These are phyloP conservation scores for Porphyrio hochstetteri DNA, from an alignment of 2,113 vertebrate species.

Conservation along the genomic window DNA sequence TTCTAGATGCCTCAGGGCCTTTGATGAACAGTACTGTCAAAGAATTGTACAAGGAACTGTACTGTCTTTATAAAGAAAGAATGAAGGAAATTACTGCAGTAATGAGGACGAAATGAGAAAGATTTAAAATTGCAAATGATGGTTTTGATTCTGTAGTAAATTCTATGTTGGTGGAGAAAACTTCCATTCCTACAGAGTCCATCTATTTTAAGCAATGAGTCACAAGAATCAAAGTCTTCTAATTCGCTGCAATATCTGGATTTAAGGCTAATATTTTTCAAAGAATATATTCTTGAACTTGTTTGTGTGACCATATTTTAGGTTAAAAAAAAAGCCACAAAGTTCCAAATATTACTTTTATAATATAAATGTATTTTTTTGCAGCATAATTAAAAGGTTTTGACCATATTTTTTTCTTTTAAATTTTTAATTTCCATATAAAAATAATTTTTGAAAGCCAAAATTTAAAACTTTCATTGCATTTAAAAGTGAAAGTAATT, in stretches of 20 bases:
- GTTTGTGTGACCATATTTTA: background rate
- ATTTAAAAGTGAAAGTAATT: background rate
- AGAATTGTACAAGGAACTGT: background rate
- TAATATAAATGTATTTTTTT: background rate
- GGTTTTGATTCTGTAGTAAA: background rate
- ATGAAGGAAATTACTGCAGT: background rate
- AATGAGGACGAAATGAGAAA: background rate
- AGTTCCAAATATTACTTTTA: background rate
- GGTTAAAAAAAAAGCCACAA: background rate
- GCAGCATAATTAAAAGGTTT: background rate
- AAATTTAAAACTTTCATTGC: background rate
- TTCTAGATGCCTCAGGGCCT: background rate
- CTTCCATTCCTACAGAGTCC: background rate
- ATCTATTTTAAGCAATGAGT: background rate
- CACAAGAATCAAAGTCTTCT: background rate
- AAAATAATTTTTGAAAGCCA: background rate
- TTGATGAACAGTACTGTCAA: slow-evolving; percentile 1
- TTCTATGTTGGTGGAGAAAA: background rate
- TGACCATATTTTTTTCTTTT: background rate
- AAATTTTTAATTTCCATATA: background rate
- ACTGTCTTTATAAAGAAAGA: background rate
- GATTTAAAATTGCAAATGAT: background rate
- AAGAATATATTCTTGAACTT: background rate
- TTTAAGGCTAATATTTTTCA: background rate
- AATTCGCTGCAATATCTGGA: background rate